These are phyloP conservation scores for Poecilia wingei DNA, from an alignment of 2,797 vertebrate species.

Conservation along the genomic window DNA sequence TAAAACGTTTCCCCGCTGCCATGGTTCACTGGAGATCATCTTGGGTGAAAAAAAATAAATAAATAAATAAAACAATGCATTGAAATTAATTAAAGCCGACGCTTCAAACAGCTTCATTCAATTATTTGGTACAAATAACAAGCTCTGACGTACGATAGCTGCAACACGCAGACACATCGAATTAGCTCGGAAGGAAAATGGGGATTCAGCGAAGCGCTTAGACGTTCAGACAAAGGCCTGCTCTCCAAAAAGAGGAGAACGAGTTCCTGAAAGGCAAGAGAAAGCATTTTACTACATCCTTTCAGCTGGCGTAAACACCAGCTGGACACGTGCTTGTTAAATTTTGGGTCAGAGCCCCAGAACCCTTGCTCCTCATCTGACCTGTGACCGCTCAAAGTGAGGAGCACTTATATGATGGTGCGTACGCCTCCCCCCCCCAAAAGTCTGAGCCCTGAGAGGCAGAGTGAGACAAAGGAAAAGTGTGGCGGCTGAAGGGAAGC, in stretches of 20 bases:
- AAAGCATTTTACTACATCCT: slow-evolving; percentile 56
- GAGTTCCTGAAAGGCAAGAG: slow-evolving; percentile 55
- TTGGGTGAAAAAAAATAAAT: neutral
- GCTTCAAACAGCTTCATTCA: slow-evolving; percentile 71
- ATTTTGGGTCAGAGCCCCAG: slow-evolving; percentile 57
- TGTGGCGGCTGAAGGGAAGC: slow-evolving; percentile 68
- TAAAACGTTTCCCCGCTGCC: slow-evolving; percentile 72
- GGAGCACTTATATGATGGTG: slow-evolving; percentile 55
- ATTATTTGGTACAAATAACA: slow-evolving; percentile 70
- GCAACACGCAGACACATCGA: slow-evolving; percentile 39
- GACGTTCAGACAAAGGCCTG: slow-evolving; percentile 65
- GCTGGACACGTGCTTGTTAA: slow-evolving; percentile 63
- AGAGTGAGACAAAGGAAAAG: slow-evolving; percentile 72
- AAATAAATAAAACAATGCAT: slow-evolving; percentile 49
- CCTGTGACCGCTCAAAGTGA: slow-evolving; percentile 58
- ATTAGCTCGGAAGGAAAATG: slow-evolving; percentile 52
- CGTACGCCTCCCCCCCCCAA: slow-evolving; percentile 7
- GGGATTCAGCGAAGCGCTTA: slow-evolving; percentile 56
- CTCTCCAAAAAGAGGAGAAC: slow-evolving; percentile 66
- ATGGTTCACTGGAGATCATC: slow-evolving; percentile 71
- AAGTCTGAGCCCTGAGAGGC: slow-evolving; percentile 35
- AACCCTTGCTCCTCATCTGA: slow-evolving; percentile 62
- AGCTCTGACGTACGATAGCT: slow-evolving; percentile 62
- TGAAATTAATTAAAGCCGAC: slow-evolving; percentile 77
- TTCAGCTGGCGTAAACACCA: slow-evolving; percentile 46